phyloP scores from a whole-genome alignment of 1,140 invertebrate species.

The Euura saliciscinereae region DNA sequence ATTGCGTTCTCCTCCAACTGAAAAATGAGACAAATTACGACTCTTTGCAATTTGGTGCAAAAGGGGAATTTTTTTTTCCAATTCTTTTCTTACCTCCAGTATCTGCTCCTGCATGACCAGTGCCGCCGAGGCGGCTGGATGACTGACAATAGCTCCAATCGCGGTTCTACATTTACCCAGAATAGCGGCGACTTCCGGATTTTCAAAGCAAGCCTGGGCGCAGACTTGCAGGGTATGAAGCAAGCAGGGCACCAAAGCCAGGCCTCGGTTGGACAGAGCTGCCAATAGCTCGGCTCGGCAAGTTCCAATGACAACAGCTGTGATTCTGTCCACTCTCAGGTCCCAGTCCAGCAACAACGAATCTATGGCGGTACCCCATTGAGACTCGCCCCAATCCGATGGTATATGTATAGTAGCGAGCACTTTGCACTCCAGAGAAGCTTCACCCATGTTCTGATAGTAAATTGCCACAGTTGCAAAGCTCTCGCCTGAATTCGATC shows the following conservation, averaged over 20 bases:
- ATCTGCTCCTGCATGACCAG: slow-evolving; percentile 57
- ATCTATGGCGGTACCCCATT: slow-evolving; percentile 54
- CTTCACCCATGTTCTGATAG: slow-evolving; percentile 53
- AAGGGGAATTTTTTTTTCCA: not conserved
- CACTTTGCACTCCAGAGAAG: slow-evolving; percentile 49
- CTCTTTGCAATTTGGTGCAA: not conserved
- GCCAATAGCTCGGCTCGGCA: slow-evolving; percentile 45
- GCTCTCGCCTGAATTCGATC: slow-evolving; percentile 51
- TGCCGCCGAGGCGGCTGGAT: slow-evolving; percentile 42
- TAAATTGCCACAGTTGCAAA: slow-evolving; percentile 59
- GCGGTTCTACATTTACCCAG: slow-evolving; percentile 56
- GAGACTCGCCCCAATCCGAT: slow-evolving; percentile 46
- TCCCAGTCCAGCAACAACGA: slow-evolving; percentile 56
- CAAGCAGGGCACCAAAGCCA: slow-evolving; percentile 58
- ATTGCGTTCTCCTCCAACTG: slow-evolving; percentile 55
- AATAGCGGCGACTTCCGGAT: slow-evolving; percentile 48
- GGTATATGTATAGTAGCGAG: slow-evolving; percentile 50
- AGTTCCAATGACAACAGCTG: slow-evolving; percentile 56
- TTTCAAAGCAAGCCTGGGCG: slow-evolving; percentile 57
- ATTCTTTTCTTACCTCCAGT: slow-evolving; percentile 42
- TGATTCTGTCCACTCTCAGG: slow-evolving; percentile 54
- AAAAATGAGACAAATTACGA: slow-evolving; percentile 12
- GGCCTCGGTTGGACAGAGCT: slow-evolving; percentile 47
- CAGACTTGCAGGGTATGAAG: slow-evolving; percentile 59
- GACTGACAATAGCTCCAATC: slow-evolving; percentile 53